Evolutionary conservation across 2,113 vertebrate species (phyloP).

Genomic region (Clarias batrachus): DNA sequence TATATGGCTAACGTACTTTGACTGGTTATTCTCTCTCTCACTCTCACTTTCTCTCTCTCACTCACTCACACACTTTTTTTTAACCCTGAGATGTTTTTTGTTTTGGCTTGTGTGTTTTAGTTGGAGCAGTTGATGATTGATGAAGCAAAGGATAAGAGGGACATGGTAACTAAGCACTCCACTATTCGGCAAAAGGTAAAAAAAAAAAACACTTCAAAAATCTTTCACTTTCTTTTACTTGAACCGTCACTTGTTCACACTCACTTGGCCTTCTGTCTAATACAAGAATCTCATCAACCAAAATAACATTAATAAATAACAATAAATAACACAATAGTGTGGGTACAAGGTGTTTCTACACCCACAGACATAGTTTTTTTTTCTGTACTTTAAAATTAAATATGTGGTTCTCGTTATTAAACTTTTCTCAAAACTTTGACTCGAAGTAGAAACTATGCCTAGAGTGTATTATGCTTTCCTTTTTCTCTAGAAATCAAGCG

Average conservation of each 20-base stretch:
- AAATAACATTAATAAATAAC: neutral
- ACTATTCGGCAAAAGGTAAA: constrained; percentile 98
- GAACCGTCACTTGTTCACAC: neutral
- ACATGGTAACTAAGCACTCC: constrained; percentile 97
- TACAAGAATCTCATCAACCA: neutral
- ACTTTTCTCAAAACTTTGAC: neutral
- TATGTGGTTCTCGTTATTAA: neutral
- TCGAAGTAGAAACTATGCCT: neutral
- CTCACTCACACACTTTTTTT: no score
- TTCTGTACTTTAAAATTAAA: neutral
- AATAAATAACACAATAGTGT: no score
- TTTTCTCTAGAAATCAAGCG: neutral
- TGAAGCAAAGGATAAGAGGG: constrained; percentile 91
- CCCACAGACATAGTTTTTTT: no score
- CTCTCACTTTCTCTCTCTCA: neutral
- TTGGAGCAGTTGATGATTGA: constrained; percentile 92
- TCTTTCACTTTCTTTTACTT: neutral
- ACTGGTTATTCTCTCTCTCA: neutral
- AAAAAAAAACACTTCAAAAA: neutral
- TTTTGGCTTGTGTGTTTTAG: constrained; percentile 71
- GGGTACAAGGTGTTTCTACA: no score
- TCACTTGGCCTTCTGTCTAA: neutral
- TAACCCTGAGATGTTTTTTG: neutral
- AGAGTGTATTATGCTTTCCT: neutral
- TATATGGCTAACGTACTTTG: neutral